phyloP scores from a whole-genome alignment of 2,797 vertebrate species.

The Pantherophis alleghaniensis region DNA sequence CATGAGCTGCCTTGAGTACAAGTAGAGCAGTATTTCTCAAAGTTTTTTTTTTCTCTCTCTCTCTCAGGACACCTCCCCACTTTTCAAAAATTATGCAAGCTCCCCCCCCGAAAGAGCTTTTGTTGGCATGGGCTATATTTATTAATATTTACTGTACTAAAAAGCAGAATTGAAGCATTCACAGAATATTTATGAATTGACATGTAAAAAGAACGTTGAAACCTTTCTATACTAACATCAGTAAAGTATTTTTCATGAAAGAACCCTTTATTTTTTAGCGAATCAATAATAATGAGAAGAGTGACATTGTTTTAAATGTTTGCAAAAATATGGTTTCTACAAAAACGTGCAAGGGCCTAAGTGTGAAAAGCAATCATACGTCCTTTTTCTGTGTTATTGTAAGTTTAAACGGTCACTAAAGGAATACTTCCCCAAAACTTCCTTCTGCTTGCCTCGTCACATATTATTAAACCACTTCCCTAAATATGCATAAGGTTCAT shows the following conservation, averaged over 20 bases:
- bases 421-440: constrained; percentile 16
- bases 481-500: constrained; percentile 70
- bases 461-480: constrained; percentile 62
- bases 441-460: constrained; percentile 28
- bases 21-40: neutral
- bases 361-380: neutral
- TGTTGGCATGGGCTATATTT: neutral
- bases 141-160: neutral
- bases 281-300: neutral
- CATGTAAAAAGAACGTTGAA: neutral
- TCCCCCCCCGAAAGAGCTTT: neutral
- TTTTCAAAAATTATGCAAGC: neutral
- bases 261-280: neutral
- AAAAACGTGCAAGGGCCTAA: neutral
- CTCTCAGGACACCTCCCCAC: neutral
- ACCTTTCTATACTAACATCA: neutral
- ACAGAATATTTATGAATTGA: neutral
- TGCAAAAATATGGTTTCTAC: neutral
- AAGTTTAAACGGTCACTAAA: neutral
- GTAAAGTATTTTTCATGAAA: neutral
- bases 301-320: neutral
- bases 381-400: neutral
- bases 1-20: neutral
- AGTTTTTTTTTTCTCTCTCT: neutral
- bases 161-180: neutral